Conservation (phyloP, 2,888 invertebrate species). For the Achlya flavicornis region DNA sequence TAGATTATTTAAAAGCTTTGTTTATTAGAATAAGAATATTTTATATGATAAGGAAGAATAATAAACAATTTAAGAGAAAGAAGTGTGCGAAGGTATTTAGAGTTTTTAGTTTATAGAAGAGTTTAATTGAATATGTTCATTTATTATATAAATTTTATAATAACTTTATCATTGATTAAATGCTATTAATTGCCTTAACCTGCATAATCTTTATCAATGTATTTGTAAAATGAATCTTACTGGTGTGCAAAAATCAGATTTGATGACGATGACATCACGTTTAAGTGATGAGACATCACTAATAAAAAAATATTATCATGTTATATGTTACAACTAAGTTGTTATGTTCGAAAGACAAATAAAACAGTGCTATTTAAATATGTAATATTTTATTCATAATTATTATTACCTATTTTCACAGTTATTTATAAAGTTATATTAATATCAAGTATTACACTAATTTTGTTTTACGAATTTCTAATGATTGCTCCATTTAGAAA, state of each 20-base stretch:
- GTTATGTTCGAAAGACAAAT: slow-evolving; percentile 38
- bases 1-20: slow-evolving; percentile 32
- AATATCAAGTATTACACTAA: slow-evolving; percentile 84
- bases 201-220: too few relatives aligned
- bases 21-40: slow-evolving; percentile 32
- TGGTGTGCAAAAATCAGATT: background rate
- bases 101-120: slow-evolving; percentile 21
- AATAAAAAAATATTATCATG: background rate
- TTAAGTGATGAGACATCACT: too few relatives aligned
- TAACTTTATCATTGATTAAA: background rate
- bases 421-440: slow-evolving; percentile 85
- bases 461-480: slow-evolving; percentile 81
- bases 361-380: slow-evolving; percentile 75
- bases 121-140: too few relatives aligned
- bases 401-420: slow-evolving; percentile 84
- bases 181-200: background rate
- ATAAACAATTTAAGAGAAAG: slow-evolving; percentile 24
- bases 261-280: too few relatives aligned
- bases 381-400: slow-evolving; percentile 85
- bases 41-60: slow-evolving; percentile 33
- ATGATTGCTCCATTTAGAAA: slow-evolving; percentile 83
- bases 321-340: background rate
- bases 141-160: background rate
- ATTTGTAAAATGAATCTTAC: too few relatives aligned
- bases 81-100: slow-evolving; percentile 19